Evolutionary conservation across 2,888 invertebrate species (phyloP), one percentile per base, ranked within the genome.

Genomic region (Athalia circularis): DNA sequence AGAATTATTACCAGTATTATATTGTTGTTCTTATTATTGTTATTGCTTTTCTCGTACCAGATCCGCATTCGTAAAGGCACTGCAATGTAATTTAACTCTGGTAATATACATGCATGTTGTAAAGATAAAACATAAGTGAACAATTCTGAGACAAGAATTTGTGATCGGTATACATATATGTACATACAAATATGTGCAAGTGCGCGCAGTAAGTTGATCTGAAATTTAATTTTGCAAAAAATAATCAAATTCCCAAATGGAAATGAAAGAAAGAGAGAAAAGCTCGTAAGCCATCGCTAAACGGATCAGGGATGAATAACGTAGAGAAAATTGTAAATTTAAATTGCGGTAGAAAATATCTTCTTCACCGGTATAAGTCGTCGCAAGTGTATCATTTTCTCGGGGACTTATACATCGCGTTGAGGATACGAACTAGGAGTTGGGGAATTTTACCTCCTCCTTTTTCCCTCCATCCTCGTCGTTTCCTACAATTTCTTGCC

Each of bases 381-480:
- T 68, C n/a, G 68, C 68, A 11, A 5, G n/a, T 15, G 54, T 68
- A 68, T 68, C 68, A 68, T 68, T 68, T 68, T 54, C 52, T 43
- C 11, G 7, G 29, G 29, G 29, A 29, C 29, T 29, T 29, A 29
- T 29, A 29, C 29, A 45, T 64, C 9, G 4, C 15, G 15, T 70
- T 43, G n/a, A 47, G 47, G 59, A 13, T 6, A 59, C 13, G 13
- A 68, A 45, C 72, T 15, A 47, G 59, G 57, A 59, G 11, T 57
- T 59, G 9, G 45, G 9, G 47, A 57, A 59, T 54, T 54, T 54
- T 43, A 43, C 52, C 43, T 52, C 43, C 29, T 29, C 29, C 29
- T 29, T 29, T 29, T 29, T 29, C 29, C 29, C 29, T 29, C 54
- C 11, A 54, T n/a, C 54, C 7, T 7, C 54, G 29, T 29, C 29